A percentile compares a stretch with the other conserved stretches of the same genome.
Conservation (phyloP, 37 sponge, comb jelly and placozoan genomes). For the Hormiphora californensis region DNA sequence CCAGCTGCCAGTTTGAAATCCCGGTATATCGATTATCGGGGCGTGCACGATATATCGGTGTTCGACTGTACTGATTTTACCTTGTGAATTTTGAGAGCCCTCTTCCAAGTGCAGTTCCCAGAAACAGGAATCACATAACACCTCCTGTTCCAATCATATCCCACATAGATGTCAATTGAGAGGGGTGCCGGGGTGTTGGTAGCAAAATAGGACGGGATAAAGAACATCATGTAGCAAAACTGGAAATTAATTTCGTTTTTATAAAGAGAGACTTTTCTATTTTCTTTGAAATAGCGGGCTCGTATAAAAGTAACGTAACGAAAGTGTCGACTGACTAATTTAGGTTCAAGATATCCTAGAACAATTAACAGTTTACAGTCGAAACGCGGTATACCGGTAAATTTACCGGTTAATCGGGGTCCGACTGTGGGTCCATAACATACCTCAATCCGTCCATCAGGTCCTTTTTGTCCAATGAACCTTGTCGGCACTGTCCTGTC, state of each 20-base stretch:
- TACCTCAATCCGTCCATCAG: background rate
- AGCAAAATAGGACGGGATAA: background rate
- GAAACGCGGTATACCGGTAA: too few relatives aligned
- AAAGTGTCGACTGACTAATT: too few relatives aligned
- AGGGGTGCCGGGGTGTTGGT: constrained; percentile 24
- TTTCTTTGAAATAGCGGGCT: too few relatives aligned
- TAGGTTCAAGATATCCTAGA: too few relatives aligned
- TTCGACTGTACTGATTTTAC: background rate
- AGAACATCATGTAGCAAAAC: constrained; percentile 35
- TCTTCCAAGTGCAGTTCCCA: constrained; percentile 22
- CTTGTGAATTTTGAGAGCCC: constrained; percentile 26
- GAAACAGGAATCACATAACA: background rate
- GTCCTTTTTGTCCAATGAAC: background rate
- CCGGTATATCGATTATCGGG: too few relatives aligned
- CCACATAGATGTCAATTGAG: constrained; percentile 1
- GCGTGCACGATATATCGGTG: background rate
- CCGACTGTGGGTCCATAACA: too few relatives aligned
- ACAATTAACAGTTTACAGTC: too few relatives aligned
- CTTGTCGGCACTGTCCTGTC: constrained; percentile 18
- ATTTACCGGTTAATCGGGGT: too few relatives aligned
- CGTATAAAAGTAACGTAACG: too few relatives aligned
- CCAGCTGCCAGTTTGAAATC: too few relatives aligned
- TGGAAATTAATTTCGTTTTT: too few relatives aligned
- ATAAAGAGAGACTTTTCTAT: too few relatives aligned
- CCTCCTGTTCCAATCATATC: background rate